Base-by-base conservation (phyloP, 2,888 invertebrate genomes). In the Pherbina coryleti region DNA sequence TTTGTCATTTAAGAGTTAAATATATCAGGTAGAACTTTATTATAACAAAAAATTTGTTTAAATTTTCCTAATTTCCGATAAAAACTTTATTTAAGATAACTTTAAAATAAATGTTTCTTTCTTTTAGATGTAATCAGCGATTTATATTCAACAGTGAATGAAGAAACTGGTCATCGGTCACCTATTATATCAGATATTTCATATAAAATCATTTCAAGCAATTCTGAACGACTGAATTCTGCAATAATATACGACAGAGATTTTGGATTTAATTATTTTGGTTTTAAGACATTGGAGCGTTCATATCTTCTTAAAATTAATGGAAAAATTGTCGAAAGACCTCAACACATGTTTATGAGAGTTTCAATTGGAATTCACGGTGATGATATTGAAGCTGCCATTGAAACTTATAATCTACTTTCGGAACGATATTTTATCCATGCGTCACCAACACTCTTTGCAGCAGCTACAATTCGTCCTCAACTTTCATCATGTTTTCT, bases 341-440 rank as follows among this genome's bases (percentile, higher is more conserved):
- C 99, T 0, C 99, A 99, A 87, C 98, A 99, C 85, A 97, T 99
- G 98, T 90, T 99, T 78, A 99, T 99, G 99, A 91, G 99, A 84
- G 98, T 98, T 0, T 91, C 99, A 3, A 95, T 99, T 79, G 99
- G 98, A 17, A 98, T 99, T 84, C 99, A 99, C 88, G 95, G 95
- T 1, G 95, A 97, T 82, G 96, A 99, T 87, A 95, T 99, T 79
- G 96, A 97, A 81, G 92, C 94, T 17, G 98, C 95, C 17, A 96
- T 99, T 82, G 96, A 97, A 91, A 98, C 99, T 0, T 99, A 99
- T 90, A 97, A 99, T 88, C 92, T 96, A 79, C 90, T 99, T 83
- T 99, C 99, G 0, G 97, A 98, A 87, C 93, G 95, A 84, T 98
- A 96, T 91, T 99, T 99, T 88, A 99, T 98, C 0, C 99, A 99